Evolutionary conservation across 1,140 invertebrate genomes (phyloP).

Genomic region (Lysiphlebus fabarum): DNA sequence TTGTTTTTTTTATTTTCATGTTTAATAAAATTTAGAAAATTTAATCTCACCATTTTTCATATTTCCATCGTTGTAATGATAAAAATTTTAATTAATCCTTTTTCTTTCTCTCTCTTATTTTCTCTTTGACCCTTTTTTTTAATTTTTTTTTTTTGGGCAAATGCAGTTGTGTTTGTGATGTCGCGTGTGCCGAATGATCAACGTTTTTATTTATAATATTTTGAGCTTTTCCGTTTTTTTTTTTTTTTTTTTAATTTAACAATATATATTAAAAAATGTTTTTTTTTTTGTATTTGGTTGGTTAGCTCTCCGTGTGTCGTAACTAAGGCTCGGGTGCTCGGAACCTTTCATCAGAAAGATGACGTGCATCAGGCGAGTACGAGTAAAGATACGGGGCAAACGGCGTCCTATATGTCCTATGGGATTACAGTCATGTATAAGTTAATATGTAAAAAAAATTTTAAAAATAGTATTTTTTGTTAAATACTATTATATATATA

Average conservation of each 20-base stretch:
- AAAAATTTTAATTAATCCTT: constrained; percentile 9
- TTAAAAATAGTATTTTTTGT: constrained; percentile 9
- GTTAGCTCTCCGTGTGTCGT: not conserved
- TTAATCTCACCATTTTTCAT: not conserved
- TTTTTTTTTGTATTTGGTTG: not conserved
- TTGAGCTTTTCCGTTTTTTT: not conserved
- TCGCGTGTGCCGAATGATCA: not conserved
- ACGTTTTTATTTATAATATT: not conserved
- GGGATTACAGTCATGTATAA: constrained; percentile 25
- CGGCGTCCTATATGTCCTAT: constrained; percentile 29
- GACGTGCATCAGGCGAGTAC: constrained; percentile 14
- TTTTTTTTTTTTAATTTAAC: not conserved
- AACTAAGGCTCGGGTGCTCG: constrained; percentile 20
- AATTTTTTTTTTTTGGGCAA: not conserved
- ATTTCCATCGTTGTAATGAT: not conserved
- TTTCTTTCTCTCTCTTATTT: constrained; percentile 3
- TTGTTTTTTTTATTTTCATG: constrained; percentile 9
- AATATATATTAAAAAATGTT: too few relatives aligned
- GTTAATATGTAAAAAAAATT: constrained; percentile 21
- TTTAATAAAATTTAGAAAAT: constrained; percentile 4
- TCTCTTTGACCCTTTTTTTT: constrained; percentile 14
- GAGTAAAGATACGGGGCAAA: constrained; percentile 28
- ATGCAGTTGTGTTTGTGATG: constrained; percentile 11
- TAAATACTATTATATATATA: not conserved
- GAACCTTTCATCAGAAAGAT: constrained; percentile 9